Conservation (phyloP, 2,888 invertebrate genomes). For the Bedellia somnulentella region DNA sequence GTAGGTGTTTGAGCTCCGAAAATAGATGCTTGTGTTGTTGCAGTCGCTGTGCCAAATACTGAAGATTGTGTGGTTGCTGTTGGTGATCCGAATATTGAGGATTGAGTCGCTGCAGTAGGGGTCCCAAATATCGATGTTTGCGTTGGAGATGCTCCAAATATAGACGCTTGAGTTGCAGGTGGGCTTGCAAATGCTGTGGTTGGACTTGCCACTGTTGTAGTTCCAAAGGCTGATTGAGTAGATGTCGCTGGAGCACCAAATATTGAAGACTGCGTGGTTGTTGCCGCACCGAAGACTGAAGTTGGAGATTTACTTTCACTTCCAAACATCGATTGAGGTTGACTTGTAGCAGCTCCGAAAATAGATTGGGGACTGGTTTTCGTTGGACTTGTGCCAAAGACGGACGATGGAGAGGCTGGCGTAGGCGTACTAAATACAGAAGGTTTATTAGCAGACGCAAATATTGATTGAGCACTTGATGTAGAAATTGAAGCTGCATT, state of each 20-base stretch:
- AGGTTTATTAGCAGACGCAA: conserved; percentile 1
- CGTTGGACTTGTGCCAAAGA: conserved; percentile 7
- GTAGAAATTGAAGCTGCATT: conserved; percentile 10
- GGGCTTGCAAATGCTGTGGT: conserved; percentile 21
- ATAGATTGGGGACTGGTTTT: too few species aligned
- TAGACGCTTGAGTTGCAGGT: conserved; percentile 13
- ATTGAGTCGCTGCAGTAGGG: conserved; percentile 15
- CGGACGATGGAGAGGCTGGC: conserved; percentile 1
- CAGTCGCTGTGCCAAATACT: conserved; percentile 18
- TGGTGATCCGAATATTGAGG: conserved; percentile 19
- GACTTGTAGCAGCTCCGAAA: conserved; percentile 13
- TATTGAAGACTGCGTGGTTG: conserved; percentile 11
- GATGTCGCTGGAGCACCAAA: conserved; percentile 11
- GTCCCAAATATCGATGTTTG: conserved; percentile 20
- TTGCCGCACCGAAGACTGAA: conserved; percentile 4
- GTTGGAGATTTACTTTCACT: conserved; percentile 14
- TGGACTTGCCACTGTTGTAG: conserved; percentile 16
- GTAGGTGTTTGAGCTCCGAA: conserved; percentile 16
- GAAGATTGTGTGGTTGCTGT: conserved; percentile 10
- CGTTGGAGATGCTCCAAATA: conserved; percentile 13
- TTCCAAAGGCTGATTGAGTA: conserved; percentile 7
- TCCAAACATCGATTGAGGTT: conserved; percentile 9
- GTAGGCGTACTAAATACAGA: background rate
- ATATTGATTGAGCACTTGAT: conserved; percentile 7
- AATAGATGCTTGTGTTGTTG: conserved; percentile 17